Percentiles rank a stretch among this genome's conserved stretches.
Conservation (phyloP, 2,888 invertebrate genomes). For the Macrophya alboannulata region DNA sequence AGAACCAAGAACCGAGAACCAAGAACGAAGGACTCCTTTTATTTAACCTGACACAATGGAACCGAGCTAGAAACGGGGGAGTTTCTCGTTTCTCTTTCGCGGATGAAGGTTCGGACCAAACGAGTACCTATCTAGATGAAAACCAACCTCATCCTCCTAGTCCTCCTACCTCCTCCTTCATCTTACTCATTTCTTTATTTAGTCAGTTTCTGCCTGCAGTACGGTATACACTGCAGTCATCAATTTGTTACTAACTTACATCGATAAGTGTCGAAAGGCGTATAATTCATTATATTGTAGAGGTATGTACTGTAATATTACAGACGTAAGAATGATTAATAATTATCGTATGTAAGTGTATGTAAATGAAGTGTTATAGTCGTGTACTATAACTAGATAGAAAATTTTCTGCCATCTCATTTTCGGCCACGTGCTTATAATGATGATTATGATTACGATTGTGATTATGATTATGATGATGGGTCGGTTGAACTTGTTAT, state of each 20-base stretch:
- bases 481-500: constrained; percentile 3
- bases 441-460: not conserved
- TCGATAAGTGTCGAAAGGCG: not conserved
- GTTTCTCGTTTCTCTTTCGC: constrained; percentile 1
- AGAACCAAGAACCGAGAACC: constrained; percentile 5
- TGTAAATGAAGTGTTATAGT: too few species aligned
- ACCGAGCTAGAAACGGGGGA: constrained; percentile 12
- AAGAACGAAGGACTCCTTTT: constrained; percentile 30
- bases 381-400: not conserved
- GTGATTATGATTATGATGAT: not conserved
- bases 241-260: not conserved
- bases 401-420: constrained; percentile 5
- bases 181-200: not conserved
- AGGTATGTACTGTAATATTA: not conserved
- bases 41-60: constrained; percentile 42
- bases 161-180: not conserved
- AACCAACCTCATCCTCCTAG: not conserved
- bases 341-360: too few species aligned
- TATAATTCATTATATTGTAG: not conserved
- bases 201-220: not conserved
- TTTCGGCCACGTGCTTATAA: not conserved
- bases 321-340: too few species aligned
- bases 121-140: constrained; percentile 16
- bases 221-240: not conserved
- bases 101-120: constrained; percentile 26